Evolutionary conservation across 2,888 invertebrate species (phyloP).

Genomic region (Synanthedon vespiformis): DNA sequence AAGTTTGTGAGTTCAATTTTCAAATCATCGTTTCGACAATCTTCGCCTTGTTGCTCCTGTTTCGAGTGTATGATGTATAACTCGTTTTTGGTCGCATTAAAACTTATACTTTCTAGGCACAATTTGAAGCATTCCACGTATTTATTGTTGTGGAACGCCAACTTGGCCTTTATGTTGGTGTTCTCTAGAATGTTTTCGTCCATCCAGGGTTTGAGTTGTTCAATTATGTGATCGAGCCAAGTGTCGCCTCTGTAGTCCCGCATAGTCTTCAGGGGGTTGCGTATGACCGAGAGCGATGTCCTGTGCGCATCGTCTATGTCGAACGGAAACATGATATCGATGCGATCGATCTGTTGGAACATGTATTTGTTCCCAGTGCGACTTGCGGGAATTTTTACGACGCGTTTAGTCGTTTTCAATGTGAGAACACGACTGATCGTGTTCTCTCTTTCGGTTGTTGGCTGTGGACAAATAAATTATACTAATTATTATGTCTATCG

Average conservation of each 20-base stretch:
- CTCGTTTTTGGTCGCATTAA: conserved; percentile 18
- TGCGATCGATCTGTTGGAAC: conserved; percentile 47
- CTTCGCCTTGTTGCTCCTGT: conserved; percentile 11
- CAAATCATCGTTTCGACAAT: conserved; percentile 24
- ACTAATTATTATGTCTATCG: no score
- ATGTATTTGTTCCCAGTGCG: conserved; percentile 44
- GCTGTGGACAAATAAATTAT: conserved; percentile 40
- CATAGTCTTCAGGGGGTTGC: conserved; percentile 38
- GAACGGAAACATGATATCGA: conserved; percentile 55
- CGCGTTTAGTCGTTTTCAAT: conserved; percentile 79
- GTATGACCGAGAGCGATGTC: conserved; percentile 32
- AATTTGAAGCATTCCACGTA: conserved; percentile 44
- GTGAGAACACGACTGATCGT: conserved; percentile 73
- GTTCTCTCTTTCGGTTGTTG: conserved; percentile 68
- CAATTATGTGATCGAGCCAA: conserved; percentile 51
- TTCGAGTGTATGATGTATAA: conserved; percentile 39
- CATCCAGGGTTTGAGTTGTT: conserved; percentile 47
- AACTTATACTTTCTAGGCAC: conserved; percentile 37
- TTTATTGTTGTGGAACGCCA: conserved; percentile 41
- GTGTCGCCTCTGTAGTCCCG: conserved; percentile 46
- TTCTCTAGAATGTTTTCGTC: conserved; percentile 35
- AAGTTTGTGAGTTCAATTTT: conserved; percentile 40
- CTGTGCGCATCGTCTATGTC: conserved; percentile 37
- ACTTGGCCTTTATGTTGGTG: conserved; percentile 52
- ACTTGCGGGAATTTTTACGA: conserved; percentile 74